Base-by-base conservation (phyloP, 2,113 vertebrate species). In the Leptodactylus fuscus region DNA sequence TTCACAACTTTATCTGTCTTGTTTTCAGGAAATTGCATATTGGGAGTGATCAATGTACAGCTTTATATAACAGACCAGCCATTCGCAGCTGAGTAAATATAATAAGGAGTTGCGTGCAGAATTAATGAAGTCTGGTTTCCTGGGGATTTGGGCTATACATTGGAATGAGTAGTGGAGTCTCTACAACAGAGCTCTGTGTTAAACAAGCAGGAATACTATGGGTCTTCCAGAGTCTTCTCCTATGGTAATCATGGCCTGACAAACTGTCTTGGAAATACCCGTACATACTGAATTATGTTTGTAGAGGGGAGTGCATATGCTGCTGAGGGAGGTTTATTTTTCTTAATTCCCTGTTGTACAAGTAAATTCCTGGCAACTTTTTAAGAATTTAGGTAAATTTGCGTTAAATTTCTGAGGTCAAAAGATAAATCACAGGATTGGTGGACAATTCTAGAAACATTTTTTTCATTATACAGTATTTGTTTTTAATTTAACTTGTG, bases 71-170 rank as follows among this genome's bases (percentile, higher is more conserved):
- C 83, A 86, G 84, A 81, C 84, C 65, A 86, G 77, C 48, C 84
- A 60, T 86, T 79, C n/a, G 84, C 84, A 85, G 84, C 84, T 86
- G 84, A 86, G 67, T 86, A 86, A 86, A 86, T 81, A 86, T 80
- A 73, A 86, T 86, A 86, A 86, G 84, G 51, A 58, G 76, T 86
- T 86, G 76, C 76, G 84, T 86, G 84, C 65, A 55, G 84, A 81
- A 86, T 86, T 86, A 86, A 86, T 86, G 84, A 86, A 86, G 84
- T 81, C 84, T 81, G 84, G 84, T 86, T 86, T 86, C 84, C 84
- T 86, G 84, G 76, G 84, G 84, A 86, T 86, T 86, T 86, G 84
- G 27, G 84, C 53, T 70, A 73, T 71, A 86, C 84, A 81, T 55
- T 86, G 84, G 84, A 85, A 71, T 80, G 32, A 71, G 65, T 34